Evolutionary conservation across 2,888 invertebrate species (phyloP).

Genomic region (Holacanthella duospinosa): DNA sequence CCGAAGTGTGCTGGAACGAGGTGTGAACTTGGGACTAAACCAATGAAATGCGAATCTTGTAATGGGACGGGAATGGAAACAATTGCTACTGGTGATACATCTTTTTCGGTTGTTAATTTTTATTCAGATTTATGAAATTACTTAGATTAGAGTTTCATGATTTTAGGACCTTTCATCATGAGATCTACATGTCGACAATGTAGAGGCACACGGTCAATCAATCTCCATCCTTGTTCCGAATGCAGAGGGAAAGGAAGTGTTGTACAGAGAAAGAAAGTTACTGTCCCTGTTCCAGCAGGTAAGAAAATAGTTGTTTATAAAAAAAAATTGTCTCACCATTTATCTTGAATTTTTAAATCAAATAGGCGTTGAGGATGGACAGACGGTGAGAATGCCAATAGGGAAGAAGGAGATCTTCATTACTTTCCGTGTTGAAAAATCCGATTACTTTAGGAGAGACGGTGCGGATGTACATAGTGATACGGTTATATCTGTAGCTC

Average conservation of each 20-base stretch:
- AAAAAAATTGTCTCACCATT: neutral
- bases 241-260: conserved; percentile 88
- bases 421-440: conserved; percentile 82
- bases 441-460: conserved; percentile 79
- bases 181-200: conserved; percentile 87
- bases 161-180: conserved; percentile 85
- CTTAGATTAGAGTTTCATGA: too few relatives aligned
- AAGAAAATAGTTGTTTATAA: conserved; percentile 14
- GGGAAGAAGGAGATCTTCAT: conserved; percentile 85
- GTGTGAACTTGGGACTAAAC: conserved; percentile 83
- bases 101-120: neutral
- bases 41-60: conserved; percentile 79
- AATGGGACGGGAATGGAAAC: conserved; percentile 96
- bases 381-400: conserved; percentile 87
- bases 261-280: conserved; percentile 77
- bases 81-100: conserved; percentile 53
- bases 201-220: conserved; percentile 72
- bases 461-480: conserved; percentile 96
- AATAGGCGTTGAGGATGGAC: conserved; percentile 84
- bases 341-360: neutral
- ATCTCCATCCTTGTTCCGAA: conserved; percentile 79
- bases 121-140: neutral
- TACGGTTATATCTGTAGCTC: conserved; percentile 73
- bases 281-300: conserved; percentile 84
- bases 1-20: conserved; percentile 74